Evolutionary conservation across 2,113 vertebrate genomes (phyloP), one percentile per base, ranked within the genome.

Genomic region (Strix uralensis): DNA sequence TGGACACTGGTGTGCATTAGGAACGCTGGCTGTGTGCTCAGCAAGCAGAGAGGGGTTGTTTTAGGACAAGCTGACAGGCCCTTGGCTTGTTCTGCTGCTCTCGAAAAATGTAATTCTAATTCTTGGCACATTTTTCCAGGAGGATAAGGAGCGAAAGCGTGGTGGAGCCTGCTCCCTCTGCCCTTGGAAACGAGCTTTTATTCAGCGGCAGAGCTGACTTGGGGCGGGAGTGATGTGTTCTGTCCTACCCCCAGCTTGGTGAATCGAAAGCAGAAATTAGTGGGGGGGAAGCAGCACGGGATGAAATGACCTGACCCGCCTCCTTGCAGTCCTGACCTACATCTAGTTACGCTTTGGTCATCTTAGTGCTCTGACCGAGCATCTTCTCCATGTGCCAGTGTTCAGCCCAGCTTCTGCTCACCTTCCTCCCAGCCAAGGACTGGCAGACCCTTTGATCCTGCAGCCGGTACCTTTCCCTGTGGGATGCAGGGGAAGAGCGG

Each of bases 51-150:
- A 90, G 96, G 65, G 96, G 97, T 97, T 94, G 91, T 95, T 96
- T 92, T 91, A 96, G 97, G 97, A 96, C 94, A 96, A 46, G 94
- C 95, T 95, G 96, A 94, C 92, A 94, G 92, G 88, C 83, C 92
- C 73, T 96, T 97, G 94, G 95, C 97, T 97, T 58, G 86, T 92
- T 96, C 97, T 65, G 73, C 73, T 38, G 88, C 95, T 94, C 88
- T 93, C 62, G 54, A 96, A 92, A 97, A 95, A 94, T 84, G 77
- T 44, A 81, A 62, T 94, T 88, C 92, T 92, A 69, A 86, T 94
- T 96, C 96, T 96, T 92, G 94, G 94, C 95, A 87, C 88, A 91
- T 95, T 87, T 75, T 51, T 94, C 44, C 73, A 58, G 74, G 80
- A 94, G 90, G 70, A 77, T 77, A 66, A 81, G 81, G 88, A 94